Evolutionary conservation across 1,140 invertebrate species (phyloP), one percentile per base, ranked within the genome.

Genomic region (Drosophila ananassae): DNA sequence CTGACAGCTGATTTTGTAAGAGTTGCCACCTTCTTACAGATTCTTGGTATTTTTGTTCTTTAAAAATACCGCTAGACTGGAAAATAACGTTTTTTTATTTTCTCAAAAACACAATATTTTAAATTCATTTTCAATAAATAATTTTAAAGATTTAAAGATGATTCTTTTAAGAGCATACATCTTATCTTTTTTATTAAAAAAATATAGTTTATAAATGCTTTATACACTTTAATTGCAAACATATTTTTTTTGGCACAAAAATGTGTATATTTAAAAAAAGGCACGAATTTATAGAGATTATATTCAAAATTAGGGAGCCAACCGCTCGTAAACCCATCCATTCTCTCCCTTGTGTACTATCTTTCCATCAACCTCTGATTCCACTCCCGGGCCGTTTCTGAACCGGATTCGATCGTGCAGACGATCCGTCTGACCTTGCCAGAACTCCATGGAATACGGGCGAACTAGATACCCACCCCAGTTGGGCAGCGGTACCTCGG

Each of bases 381-480:
- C 7, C 90, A 93, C 81, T 92, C 59, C 56, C 9, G n/a, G 30
- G 9, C 82, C 76, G 17, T 68, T 94, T 56, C 96, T 93, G 89
- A 99, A 99, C 66, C 94, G 93, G 52, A 99, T 97, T 76, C 98
- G 94, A 92, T 99, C 98, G 92, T 99, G 98, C 0, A 99, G 92
- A 52, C 98, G 94, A 93, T 97, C 96, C 13, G 95, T 96, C 92
- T 99, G 98, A 0, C 98, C 98, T 93, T 99, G 98, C 98, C 98
- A 99, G 92, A 99, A 99, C 93, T 99, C 98, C 52, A 98, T 94
- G 9, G 92, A 89, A 62, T 93, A 93, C 30, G 98, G 98, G 57
- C 94, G 93, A 22, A 99, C 94, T 17, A 95, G 93, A 89, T 96
- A 99, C 21, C 98, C 98, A 74, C 98, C 97, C 90, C 90, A 91